Percentiles rank a stretch among this genome's conserved stretches.
Evolutionary conservation across 2,888 invertebrate species (phyloP).

Genomic region (Baccha elongata): DNA sequence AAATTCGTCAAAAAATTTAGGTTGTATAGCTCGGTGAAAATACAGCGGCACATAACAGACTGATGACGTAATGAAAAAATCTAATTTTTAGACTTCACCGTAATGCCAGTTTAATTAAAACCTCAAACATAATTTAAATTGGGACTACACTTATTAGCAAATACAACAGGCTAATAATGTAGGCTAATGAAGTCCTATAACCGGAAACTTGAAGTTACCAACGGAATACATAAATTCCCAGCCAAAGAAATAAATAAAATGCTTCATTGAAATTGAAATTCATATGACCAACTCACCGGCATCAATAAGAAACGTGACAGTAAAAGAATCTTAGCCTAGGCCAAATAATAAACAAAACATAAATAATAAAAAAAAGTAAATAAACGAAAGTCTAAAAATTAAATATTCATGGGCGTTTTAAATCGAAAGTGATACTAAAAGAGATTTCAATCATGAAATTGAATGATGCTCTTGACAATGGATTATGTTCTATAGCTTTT

Average conservation of each 20-base stretch:
- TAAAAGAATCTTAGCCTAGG: not conserved
- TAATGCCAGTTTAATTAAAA: no score
- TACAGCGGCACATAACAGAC: no score
- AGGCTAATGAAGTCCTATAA: not conserved
- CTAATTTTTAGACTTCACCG: no score
- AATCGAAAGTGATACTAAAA: not conserved
- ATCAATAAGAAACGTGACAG: conserved; percentile 18
- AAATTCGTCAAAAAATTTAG: no score
- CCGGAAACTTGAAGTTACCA: not conserved
- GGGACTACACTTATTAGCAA: no score
- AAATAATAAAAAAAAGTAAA: conserved; percentile 24
- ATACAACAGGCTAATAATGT: not conserved
- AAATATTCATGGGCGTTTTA: conserved; percentile 33
- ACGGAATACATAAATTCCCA: not conserved
- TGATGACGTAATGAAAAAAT: no score
- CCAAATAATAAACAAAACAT: conserved; percentile 31
- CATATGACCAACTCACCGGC: not conserved
- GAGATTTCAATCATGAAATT: not conserved
- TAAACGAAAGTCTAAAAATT: conserved; percentile 58
- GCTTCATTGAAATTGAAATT: conserved; percentile 20
- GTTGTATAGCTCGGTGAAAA: no score
- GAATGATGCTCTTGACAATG: not conserved
- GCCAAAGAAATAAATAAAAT: not conserved
- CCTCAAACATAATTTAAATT: no score
- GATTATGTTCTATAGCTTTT: not conserved